phyloP scores from a whole-genome alignment of 2,113 vertebrate species.

The Gambusia holbrooki region DNA sequence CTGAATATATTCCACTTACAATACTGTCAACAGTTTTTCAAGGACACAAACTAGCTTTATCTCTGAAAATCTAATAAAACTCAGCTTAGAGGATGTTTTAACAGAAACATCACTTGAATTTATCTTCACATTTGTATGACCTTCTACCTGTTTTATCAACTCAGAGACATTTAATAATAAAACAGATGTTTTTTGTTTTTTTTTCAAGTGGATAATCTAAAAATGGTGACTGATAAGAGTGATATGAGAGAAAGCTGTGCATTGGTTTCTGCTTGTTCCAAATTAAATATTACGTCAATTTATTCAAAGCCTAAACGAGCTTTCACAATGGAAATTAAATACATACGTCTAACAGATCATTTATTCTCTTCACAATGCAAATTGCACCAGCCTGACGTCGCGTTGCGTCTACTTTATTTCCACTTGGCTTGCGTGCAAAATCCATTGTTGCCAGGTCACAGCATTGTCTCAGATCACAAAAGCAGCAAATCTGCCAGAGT shows the following conservation, averaged over 20 bases:
- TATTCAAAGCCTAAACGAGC: not conserved
- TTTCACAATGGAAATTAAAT: not conserved
- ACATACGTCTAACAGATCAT: not conserved
- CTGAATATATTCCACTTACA: constrained; percentile 32
- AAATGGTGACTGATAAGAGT: not conserved
- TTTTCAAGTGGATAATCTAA: not conserved
- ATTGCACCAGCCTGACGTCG: not conserved
- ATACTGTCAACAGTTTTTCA: constrained; percentile 44
- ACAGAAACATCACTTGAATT: not conserved
- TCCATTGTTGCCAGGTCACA: not conserved
- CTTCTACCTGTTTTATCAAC: constrained; percentile 3
- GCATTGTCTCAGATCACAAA: not conserved
- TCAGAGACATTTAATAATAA: not conserved
- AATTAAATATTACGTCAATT: not conserved
- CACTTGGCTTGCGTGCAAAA: not conserved
- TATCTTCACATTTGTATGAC: not conserved
- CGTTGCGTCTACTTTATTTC: not conserved
- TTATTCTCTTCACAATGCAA: not conserved
- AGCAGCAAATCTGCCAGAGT: not conserved
- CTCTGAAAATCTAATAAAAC: constrained; percentile 17
- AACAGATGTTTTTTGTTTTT: not conserved
- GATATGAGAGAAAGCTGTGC: not conserved
- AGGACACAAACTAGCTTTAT: constrained; percentile 37
- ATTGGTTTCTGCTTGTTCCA: not conserved
- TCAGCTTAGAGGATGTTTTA: not conserved